phyloP scores from a whole-genome alignment of 2,113 vertebrate species.

The Redunca redunca region DNA sequence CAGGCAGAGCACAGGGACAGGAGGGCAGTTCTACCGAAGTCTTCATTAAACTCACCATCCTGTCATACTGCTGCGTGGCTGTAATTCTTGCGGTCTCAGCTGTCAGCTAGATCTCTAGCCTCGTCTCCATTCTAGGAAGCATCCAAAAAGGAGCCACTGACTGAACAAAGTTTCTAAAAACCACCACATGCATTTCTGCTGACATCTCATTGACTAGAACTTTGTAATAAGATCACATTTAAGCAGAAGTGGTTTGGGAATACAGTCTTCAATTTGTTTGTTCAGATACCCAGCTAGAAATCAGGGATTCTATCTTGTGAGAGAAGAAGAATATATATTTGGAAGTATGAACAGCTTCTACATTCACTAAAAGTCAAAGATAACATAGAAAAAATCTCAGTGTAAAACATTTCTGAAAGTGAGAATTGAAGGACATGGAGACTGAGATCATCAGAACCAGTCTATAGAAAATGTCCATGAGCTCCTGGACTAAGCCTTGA shows the following conservation, averaged over 20 bases:
- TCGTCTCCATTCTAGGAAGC: background rate
- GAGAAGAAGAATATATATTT: background rate
- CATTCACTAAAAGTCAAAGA: background rate
- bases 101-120: background rate
- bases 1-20: too few relatives aligned
- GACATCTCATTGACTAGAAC: background rate
- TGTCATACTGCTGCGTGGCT: background rate
- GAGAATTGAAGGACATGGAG: background rate
- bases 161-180: background rate
- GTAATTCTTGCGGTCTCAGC: background rate
- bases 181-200: background rate
- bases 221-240: background rate
- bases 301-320: background rate
- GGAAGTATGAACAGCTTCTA: background rate
- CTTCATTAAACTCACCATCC: background rate
- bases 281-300: background rate
- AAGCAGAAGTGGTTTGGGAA: background rate
- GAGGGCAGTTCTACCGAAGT: background rate
- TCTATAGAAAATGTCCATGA: background rate
- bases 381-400: background rate
- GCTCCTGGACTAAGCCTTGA: background rate
- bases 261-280: background rate
- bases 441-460: background rate
- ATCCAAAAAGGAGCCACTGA: background rate
- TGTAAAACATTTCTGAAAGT: background rate